phyloP scores from a whole-genome alignment of 2,113 vertebrate genomes.

The Alligator sinensis region DNA sequence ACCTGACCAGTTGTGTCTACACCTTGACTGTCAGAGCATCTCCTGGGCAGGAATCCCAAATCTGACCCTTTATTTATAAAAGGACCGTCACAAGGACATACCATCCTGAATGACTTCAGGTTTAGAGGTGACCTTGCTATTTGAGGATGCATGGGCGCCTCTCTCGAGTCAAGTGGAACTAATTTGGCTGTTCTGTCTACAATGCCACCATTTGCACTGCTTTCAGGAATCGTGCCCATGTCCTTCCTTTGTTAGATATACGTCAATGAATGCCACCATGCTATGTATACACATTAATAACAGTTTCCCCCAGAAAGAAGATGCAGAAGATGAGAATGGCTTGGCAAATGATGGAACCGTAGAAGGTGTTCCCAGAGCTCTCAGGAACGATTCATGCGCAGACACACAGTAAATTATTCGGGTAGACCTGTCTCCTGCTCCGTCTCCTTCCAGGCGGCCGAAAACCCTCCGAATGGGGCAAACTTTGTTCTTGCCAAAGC shows the following conservation, averaged over 20 bases:
- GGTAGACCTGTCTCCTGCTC: neutral
- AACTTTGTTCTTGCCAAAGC: neutral
- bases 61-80: constrained; percentile 66
- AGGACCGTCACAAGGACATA: constrained; percentile 28
- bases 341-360: neutral
- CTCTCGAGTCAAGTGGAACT: neutral
- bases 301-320: constrained; percentile 20
- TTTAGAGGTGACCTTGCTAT: neutral
- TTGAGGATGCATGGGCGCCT: constrained; percentile 3
- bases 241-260: constrained; percentile 36
- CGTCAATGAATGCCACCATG: constrained; percentile 22
- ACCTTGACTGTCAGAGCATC: neutral
- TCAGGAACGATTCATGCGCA: neutral
- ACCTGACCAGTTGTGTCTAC: neutral
- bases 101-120: constrained; percentile 18
- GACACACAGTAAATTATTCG: constrained; percentile 12
- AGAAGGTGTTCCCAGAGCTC: neutral
- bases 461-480: neutral
- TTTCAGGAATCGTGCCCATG: constrained; percentile 8
- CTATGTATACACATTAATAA: constrained; percentile 56
- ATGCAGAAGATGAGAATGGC: constrained; percentile 38
- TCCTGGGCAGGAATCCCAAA: constrained; percentile 19
- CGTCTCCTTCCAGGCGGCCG: constrained; percentile 29
- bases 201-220: constrained; percentile 39
- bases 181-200: neutral